Conservation (phyloP, 2,797 vertebrate species). For the Malacoctenus gilli region DNA sequence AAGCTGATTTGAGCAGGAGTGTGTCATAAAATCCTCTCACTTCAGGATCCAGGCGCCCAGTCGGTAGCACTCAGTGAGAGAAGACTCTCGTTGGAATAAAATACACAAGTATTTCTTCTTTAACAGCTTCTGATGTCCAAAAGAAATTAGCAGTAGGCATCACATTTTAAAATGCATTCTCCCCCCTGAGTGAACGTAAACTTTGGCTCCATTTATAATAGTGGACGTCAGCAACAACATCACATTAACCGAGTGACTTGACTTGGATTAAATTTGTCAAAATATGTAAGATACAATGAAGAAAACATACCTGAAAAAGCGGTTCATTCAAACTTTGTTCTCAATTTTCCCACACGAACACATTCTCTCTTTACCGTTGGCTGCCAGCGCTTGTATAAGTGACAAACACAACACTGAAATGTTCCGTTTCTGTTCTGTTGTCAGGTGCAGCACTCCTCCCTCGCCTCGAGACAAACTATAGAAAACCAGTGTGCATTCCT, state of each 20-base stretch:
- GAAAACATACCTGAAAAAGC: slow-evolving; percentile 25
- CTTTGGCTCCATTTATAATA: too few species aligned
- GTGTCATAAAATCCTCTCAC: slow-evolving; percentile 28
- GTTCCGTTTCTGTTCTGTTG: background rate
- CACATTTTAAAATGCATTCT: too few species aligned
- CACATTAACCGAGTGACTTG: too few species aligned
- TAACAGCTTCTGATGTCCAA: too few species aligned
- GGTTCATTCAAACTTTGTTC: background rate
- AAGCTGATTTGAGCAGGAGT: slow-evolving; percentile 71
- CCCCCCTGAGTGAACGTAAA: too few species aligned
- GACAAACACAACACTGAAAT: slow-evolving; percentile 6
- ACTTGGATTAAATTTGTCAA: too few species aligned
- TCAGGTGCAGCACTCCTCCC: slow-evolving; percentile 42
- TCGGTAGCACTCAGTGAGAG: slow-evolving; percentile 10
- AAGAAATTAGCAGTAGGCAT: too few species aligned
- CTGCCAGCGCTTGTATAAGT: background rate
- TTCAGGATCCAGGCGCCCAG: slow-evolving; percentile 12
- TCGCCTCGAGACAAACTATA: slow-evolving; percentile 33
- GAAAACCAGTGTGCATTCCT: slow-evolving; percentile 47
- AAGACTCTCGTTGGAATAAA: slow-evolving; percentile 1
- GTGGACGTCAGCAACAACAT: too few species aligned
- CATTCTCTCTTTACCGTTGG: background rate
- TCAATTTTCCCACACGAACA: background rate
- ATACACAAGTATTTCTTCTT: background rate
- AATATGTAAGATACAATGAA: too few species aligned